Percentiles rank a stretch among this genome's conserved stretches.
phyloP scores from a whole-genome alignment of 1,140 invertebrate genomes.

The Capitella teleta region DNA sequence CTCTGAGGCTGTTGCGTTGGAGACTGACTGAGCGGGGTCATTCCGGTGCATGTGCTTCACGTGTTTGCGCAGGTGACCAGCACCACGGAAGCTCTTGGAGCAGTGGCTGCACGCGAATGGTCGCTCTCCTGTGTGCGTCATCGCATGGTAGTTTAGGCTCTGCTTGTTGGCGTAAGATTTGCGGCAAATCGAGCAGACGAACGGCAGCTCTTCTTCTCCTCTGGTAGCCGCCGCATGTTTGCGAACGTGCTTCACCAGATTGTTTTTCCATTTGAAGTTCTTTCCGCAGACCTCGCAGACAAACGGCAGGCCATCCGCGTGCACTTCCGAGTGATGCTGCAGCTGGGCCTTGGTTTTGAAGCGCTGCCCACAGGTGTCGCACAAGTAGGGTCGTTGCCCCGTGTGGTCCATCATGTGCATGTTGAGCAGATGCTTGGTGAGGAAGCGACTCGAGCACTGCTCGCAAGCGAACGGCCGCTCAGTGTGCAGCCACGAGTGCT shows the following conservation, averaged over 20 bases:
- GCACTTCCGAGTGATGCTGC: slow-evolving; percentile 59
- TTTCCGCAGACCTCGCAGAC: background rate
- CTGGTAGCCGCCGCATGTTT: background rate
- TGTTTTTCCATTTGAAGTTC: background rate
- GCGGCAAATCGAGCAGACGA: slow-evolving; percentile 14
- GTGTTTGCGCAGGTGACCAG: background rate
- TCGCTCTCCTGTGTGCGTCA: slow-evolving; percentile 17
- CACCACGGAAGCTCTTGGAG: background rate
- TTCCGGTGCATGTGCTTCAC: too few relatives aligned
- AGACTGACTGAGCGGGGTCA: too few relatives aligned
- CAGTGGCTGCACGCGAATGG: slow-evolving; percentile 58
- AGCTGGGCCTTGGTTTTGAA: slow-evolving; percentile 92
- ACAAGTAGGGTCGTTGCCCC: slow-evolving; percentile 90
- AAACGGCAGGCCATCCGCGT: background rate
- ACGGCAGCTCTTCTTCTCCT: slow-evolving; percentile 15
- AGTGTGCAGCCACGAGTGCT: slow-evolving; percentile 19
- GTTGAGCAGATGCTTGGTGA: slow-evolving; percentile 48
- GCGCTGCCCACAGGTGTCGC: slow-evolving; percentile 93
- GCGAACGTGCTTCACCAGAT: background rate
- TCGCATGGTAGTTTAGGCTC: slow-evolving; percentile 15
- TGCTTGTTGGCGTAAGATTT: slow-evolving; percentile 15
- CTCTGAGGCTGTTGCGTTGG: too few relatives aligned
- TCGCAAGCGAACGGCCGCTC: slow-evolving; percentile 58
- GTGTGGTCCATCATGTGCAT: slow-evolving; percentile 96
- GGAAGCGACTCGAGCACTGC: slow-evolving; percentile 72